Evolutionary conservation across 2,888 invertebrate genomes (phyloP), one percentile per base, ranked within the genome.

Genomic region (Dryobota labecula): DNA sequence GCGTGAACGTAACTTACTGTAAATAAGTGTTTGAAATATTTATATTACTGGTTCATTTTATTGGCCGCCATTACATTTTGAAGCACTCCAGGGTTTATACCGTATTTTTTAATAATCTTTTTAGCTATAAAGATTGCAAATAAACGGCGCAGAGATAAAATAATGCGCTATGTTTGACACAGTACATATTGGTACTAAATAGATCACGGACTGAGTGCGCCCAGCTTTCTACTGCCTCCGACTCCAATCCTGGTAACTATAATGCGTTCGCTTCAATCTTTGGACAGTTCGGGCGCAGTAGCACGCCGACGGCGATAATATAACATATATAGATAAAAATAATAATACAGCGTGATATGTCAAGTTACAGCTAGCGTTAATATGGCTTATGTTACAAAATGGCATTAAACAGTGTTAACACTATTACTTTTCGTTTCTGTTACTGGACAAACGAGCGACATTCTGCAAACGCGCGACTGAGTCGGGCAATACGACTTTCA

Each of bases 341-440:
- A 87, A 87, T 77, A 88, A 90, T 87, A 88, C 85, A 87, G 89
- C 88, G 89, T 93, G 93, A 93, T 93, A 93, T 93, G 93, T 93
- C 86, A 87, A 87, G 87, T 92, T 91, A 89, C 88, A 86, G 90
- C 88, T 89, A 88, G 88, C 87, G 83, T 86, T 86, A 88, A 77
- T 77, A 69, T 78, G 81, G 80, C 82, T 78, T 80, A 77, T 72
- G 84, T 82, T 87, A 86, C 81, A 87, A 87, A 90, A 91, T 91
- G 91, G 91, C 92, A 89, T 91, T 88, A 83, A 88, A 88, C 85
- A 84, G 85, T 83, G 86, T 88, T 88, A 84, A 85, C 80, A 64
- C 80, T 84, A 82, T 80, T 73, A 76, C 47, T 67, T 78, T 90
- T 89, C 90, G 89, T 86, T 89, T 88, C 87, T 71, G 81, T 84